A percentile compares a stretch with the other conserved stretches of the same genome.
Conservation (phyloP, 2,888 invertebrate genomes). For the Polyommatus iphigenia region DNA sequence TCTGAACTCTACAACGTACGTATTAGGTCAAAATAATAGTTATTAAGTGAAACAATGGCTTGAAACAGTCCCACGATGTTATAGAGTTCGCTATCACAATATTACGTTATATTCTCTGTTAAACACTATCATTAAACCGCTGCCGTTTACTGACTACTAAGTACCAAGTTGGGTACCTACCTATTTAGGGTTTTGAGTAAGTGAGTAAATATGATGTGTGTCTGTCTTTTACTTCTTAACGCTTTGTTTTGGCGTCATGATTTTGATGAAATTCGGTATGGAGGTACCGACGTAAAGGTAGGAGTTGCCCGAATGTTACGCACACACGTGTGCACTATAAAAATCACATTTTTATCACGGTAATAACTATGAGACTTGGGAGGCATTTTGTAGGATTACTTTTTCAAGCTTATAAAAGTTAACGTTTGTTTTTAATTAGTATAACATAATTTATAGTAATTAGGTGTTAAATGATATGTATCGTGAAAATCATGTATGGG, state of each 20-base stretch:
- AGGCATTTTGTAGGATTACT: too few species aligned
- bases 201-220: too few species aligned
- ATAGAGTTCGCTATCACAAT: slow-evolving; percentile 10
- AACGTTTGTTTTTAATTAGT: background rate
- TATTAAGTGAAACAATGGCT: slow-evolving; percentile 14
- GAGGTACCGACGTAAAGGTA: background rate
- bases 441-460: background rate
- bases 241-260: too few species aligned
- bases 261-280: background rate
- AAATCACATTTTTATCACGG: background rate
- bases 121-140: background rate
- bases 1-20: background rate
- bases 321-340: background rate
- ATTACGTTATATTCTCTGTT: slow-evolving; percentile 3
- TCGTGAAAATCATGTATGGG: background rate
- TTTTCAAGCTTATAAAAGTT: too few species aligned
- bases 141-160: background rate
- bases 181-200: background rate
- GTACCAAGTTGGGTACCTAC: background rate
- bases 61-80: slow-evolving; percentile 15
- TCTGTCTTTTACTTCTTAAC: too few species aligned
- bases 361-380: too few species aligned
- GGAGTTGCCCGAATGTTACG: background rate
- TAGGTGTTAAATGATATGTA: slow-evolving; percentile 3
- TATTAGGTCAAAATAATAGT: slow-evolving; percentile 12